Base-by-base conservation (phyloP, 2,113 vertebrate genomes). In the Rhinogobius similis region DNA sequence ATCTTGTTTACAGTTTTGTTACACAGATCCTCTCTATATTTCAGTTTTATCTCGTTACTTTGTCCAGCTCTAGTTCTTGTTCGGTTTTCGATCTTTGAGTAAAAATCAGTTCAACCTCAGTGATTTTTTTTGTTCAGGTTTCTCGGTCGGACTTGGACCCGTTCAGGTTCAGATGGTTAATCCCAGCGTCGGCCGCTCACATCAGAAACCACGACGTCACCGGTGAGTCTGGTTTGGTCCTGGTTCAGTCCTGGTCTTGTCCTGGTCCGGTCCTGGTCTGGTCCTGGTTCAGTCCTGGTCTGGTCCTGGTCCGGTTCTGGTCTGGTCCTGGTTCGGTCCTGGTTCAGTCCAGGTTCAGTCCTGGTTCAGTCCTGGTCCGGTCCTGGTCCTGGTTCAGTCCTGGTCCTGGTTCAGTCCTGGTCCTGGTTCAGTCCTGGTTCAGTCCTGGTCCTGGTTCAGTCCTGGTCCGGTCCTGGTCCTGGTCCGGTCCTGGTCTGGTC, bases 141-240 rank as follows among this genome's bases (percentile, higher is more conserved):
- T 89, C 91, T 66, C 95, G 96, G 53, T 92, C 94, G 14, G 96
- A 97, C 86, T 81, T 94, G 87, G 96, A 99, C 80, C 93, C 94
- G 0, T 98, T 97, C 88, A 97, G 96, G 86, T 99, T 99, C 87
- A 94, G 95, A 68, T 98, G 97, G 96, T 77, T 99, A 65, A 96
- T 98, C 88, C 97, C 97, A 70, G 91, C 95, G 74, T 96, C 96
- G 0, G 95, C 95, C 0, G 93, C 98, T 63, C 96, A 97, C 67
- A 93, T 98, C 80, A 77, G 97, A 70, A 88, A 94, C 63, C 94
- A 94, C 55, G 95, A 93, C 84, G 66, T 94, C 80, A 90, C 95
- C 95, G 97, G 97, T 98, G 80, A 76, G 82, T 67, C 53, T 27
- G 53, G 53, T 58, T 58, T 11, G 38, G 10, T 20, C 16, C 27